Base-by-base conservation (phyloP, 2,113 vertebrate species). In the Pyxicephalus adspersus region DNA sequence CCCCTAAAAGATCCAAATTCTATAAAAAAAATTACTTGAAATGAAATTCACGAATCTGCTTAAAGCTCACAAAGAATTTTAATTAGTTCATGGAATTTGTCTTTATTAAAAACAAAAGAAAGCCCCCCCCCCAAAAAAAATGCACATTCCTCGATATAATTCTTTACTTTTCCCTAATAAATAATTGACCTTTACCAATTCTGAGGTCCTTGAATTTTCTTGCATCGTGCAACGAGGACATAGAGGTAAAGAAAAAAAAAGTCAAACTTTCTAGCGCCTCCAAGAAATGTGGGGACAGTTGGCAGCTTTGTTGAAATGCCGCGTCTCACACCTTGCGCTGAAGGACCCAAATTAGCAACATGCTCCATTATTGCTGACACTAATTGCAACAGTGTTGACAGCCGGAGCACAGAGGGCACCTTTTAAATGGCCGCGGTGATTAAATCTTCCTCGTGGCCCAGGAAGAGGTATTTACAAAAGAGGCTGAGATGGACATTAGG, bases 371-470 rank as follows among this genome's bases (percentile, higher is more conserved):
- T 50, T 65, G 61, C 45, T 63, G 79, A 73, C 79, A 81, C 68
- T 73, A 73, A 81, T 81, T 74, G 68, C 60, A 28, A 25, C 68
- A 57, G 20, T 74, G 70, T 65, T 81, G 79, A 74, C 79, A 81
- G 79, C 79, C 28, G 45, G 70, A 65, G 79, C 79, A 73, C 3
- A 20, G 66, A 74, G 70, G 79, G 60, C 68, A 38, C 26, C 19
- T 31, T 64, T 13, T 74, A 81, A 81, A 81, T 81, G 70, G 79
- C 61, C 79, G n/a, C 63, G 45, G 79, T 74, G 70, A 81, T 73
- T 81, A 81, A 64, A 81, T 73, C 52, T 52, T 73, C 60, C 55
- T 80, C 38, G 28, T 13, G 23, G 67, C 78, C 25, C 25, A 38
- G 51, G 29, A 54, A 73, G 64, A 73, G 50, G 68, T 81, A 73